phyloP scores from a whole-genome alignment of 2,797 vertebrate species.

The Rhinichthys osculus region DNA sequence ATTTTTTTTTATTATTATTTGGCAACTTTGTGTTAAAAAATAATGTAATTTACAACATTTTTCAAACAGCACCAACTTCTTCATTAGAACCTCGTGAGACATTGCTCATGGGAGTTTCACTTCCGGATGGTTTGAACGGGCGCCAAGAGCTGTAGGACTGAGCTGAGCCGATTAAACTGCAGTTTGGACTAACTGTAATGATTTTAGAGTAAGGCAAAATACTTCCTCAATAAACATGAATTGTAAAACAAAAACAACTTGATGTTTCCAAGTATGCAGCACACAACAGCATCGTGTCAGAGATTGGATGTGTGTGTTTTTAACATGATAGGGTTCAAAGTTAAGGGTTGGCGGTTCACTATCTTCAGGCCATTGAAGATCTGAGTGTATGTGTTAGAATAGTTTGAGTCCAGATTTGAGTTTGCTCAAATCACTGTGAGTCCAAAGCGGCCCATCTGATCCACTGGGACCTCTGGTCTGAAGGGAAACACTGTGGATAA shows the following conservation, averaged over 20 bases:
- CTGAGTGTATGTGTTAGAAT: constrained; percentile 67
- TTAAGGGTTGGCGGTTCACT: background rate
- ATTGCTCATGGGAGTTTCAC: constrained; percentile 9
- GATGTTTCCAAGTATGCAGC: background rate
- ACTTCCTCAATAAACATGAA: background rate
- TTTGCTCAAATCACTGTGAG: constrained; percentile 73
- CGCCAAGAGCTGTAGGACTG: background rate
- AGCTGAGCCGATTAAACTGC: background rate
- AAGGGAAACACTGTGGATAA: constrained; percentile 55
- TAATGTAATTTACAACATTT: constrained; percentile 27
- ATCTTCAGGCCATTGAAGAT: background rate
- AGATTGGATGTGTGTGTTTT: constrained; percentile 2
- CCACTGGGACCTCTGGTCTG: constrained; percentile 57
- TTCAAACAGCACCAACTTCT: constrained; percentile 33
- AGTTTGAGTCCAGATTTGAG: constrained; percentile 80
- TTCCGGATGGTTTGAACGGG: background rate
- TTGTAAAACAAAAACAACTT: constrained; percentile 1
- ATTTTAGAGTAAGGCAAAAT: background rate
- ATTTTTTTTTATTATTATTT: background rate
- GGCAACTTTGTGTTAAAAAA: constrained; percentile 10
- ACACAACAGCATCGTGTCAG: background rate
- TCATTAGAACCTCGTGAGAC: constrained; percentile 15
- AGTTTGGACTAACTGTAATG: background rate
- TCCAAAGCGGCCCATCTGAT: constrained; percentile 76
- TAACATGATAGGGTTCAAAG: background rate